A percentile compares a stretch with the other conserved stretches of the same genome.
phyloP scores from a whole-genome alignment of 2,113 vertebrate genomes.

The Oriolus oriolus region DNA sequence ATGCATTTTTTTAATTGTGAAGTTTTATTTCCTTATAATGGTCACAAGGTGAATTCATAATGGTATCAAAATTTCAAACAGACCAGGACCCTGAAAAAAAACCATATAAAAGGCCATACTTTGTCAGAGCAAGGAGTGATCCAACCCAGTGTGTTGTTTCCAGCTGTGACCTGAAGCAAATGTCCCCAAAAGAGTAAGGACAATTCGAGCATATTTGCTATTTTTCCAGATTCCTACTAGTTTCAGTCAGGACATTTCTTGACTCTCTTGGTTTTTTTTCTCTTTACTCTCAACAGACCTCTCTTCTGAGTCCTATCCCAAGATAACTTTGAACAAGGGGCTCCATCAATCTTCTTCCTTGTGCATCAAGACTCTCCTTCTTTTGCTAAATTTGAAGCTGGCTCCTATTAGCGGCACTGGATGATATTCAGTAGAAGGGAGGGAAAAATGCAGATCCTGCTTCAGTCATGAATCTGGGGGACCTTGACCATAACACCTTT shows the following conservation, averaged over 20 bases:
- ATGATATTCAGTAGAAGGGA: neutral
- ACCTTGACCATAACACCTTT: neutral
- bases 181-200: neutral
- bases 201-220: neutral
- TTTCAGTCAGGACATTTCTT: neutral
- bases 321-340: neutral
- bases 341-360: neutral
- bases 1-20: neutral
- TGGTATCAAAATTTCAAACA: neutral
- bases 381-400: neutral
- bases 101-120: neutral
- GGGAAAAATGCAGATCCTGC: neutral
- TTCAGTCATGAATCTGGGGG: neutral
- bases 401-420: neutral
- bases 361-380: neutral
- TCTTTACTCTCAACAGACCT: neutral
- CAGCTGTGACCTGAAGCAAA: neutral
- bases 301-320: neutral
- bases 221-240: neutral
- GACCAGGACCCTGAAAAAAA: neutral
- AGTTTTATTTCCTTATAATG: neutral
- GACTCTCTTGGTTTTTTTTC: neutral
- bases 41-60: neutral
- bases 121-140: neutral
- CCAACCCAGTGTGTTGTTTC: neutral